Evolutionary conservation across 2,113 vertebrate species (phyloP), one percentile per base, ranked within the genome.

Genomic region (Carlito syrichta): DNA sequence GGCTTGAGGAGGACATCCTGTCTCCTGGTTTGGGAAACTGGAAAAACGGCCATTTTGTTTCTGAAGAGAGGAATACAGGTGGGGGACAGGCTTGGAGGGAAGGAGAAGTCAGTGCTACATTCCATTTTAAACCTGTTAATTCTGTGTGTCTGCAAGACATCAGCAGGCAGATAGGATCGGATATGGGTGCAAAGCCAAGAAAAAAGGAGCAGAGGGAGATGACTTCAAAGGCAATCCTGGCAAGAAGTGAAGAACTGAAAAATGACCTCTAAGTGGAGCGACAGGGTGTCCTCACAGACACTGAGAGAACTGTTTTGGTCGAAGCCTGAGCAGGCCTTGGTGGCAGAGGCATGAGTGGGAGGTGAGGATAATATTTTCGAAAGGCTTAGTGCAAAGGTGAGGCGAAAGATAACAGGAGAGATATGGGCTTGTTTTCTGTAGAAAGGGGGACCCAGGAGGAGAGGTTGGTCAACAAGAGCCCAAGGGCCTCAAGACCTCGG

Each of bases 241-340:
- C 11, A 7, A 54, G 58, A 60, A 95, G 45, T 77, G 20, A 38
- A 63, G 63, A n/a, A 19, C 48, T 16, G 38, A 68, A 93, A 78
- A 48, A 60, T 48, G 74, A 56, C 62, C 43, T 81, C 74, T 22
- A 48, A 73, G 43, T 30, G 27, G 1, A 56, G 52, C 62, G 62
- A 56, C 27, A 32, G 45, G 25, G 19, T 32, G 43, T 71, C 52
- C 52, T 68, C 0, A 7, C 8, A 69, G 68, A 32, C 2, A 3
- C 45, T 5, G 0, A 45, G 50, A 73, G 14, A 38, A 16, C 25
- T 16, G 63, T 56, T 45, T 38, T 22, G 1, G 3, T 1, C 1
- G 71, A 50, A 87, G 10, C 63, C 40, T 63, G 35, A 5, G 32
- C 35, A 76, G 69, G 32, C 30, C 40, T 60, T 86, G 66, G 19